A percentile compares a stretch with the other conserved stretches of the same genome.
phyloP scores from a whole-genome alignment of 2,797 vertebrate species.

The Cryptoprocta ferox region DNA sequence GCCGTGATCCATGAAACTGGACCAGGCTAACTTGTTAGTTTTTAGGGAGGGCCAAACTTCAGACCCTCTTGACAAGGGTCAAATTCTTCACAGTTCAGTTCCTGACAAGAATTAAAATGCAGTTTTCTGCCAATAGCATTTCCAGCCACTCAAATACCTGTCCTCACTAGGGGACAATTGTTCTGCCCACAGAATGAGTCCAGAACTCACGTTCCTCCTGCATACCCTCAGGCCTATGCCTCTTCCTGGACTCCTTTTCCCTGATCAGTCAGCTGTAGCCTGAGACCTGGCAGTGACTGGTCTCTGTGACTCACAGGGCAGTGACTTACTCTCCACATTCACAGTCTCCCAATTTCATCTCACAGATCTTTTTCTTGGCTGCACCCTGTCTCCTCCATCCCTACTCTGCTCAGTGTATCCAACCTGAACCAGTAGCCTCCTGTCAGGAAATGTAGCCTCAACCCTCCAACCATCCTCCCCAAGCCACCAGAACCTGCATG shows the following conservation, averaged over 20 bases:
- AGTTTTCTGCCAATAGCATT: background rate
- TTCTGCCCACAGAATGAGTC: background rate
- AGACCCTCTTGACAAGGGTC: background rate
- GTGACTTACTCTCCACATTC: background rate
- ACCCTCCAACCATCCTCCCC: background rate
- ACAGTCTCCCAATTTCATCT: background rate
- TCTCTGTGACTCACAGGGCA: too few relatives aligned
- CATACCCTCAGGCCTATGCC: accelerated
- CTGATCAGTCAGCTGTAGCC: background rate
- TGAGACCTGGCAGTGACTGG: background rate
- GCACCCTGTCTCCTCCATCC: background rate
- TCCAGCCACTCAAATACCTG: background rate
- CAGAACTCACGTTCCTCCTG: background rate
- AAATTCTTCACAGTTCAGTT: background rate
- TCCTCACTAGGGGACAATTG: too few relatives aligned
- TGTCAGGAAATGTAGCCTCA: background rate
- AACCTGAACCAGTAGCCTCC: background rate
- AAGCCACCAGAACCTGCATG: background rate
- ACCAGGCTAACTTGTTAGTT: background rate
- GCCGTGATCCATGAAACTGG: background rate
- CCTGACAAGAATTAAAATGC: background rate
- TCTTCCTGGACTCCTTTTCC: background rate
- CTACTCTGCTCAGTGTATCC: background rate
- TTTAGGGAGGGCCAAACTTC: background rate
- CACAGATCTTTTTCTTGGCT: background rate